Conservation (phyloP, 2,888 invertebrate genomes). For the Acrocyrtus sp. region DNA sequence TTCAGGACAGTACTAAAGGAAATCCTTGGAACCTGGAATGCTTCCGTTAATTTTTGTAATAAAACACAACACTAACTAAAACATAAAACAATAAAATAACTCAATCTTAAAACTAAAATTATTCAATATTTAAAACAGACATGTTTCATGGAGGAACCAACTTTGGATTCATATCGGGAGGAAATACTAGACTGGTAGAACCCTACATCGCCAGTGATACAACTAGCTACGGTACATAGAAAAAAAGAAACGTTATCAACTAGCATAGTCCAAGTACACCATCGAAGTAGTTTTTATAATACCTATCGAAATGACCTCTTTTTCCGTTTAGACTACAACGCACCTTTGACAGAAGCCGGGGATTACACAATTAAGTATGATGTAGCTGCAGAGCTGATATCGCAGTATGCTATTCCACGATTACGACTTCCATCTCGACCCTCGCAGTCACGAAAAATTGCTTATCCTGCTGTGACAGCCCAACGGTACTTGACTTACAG, state of each 20-base stretch:
- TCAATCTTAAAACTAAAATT: neutral
- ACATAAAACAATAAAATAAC: neutral
- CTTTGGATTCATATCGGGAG: conserved; percentile 53
- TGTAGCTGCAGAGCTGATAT: conserved; percentile 60
- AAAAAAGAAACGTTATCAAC: neutral
- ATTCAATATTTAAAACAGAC: too few species aligned
- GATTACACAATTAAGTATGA: conserved; percentile 69
- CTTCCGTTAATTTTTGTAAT: conserved; percentile 89
- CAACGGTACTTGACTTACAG: conserved; percentile 61
- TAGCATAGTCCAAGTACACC: neutral
- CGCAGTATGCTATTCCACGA: conserved; percentile 61
- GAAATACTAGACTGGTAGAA: conserved; percentile 28
- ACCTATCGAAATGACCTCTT: too few species aligned
- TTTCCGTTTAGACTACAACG: conserved; percentile 68
- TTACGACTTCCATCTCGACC: conserved; percentile 65
- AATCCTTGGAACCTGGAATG: conserved; percentile 66
- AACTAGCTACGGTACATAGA: conserved; percentile 64
- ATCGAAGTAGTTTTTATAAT: too few species aligned
- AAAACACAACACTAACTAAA: conserved; percentile 81
- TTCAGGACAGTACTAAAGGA: conserved; percentile 58
- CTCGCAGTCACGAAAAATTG: conserved; percentile 64
- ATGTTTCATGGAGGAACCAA: conserved; percentile 48
- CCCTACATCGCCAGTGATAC: conserved; percentile 65
- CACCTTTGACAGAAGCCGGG: conserved; percentile 70
- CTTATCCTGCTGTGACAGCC: conserved; percentile 65